Evolutionary conservation across 1,140 invertebrate species (phyloP), one percentile per base, ranked within the genome.

Genomic region (Aleiodes sp.): DNA sequence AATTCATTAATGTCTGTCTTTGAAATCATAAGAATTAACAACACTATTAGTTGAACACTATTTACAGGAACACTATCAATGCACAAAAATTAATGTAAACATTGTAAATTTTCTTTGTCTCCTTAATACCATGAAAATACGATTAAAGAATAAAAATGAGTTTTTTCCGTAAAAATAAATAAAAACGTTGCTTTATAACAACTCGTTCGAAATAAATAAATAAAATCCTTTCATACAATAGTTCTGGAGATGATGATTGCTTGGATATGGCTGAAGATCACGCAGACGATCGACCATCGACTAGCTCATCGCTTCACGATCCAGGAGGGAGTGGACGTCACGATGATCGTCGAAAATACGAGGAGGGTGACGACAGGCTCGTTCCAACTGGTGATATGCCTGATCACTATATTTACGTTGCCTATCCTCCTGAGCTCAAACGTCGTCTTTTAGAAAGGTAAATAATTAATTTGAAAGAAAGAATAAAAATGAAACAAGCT

Each of bases 331-430:
- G 80, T 83, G 19, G 85, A 71, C 79, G 73, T 79, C 86, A 76
- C 63, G 80, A 67, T 76, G 88, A 77, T 81, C 88, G 82, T 87
- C 88, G 82, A 84, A 82, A 82, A 76, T 74, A 73, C 24, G 80
- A 85, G 0, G 71, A 75, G 4, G 80, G 78, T 28, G 88, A 89
- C 60, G 87, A 79, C 14, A 70, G 74, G 21, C n/a, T 76, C 14
- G 74, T 79, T 9, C 59, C 77, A 7, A 74, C 76, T 60, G 82
- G 83, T 31, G 81, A 81, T 1, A 77, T 79, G 74, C 77, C 88
- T 14, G 89, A 93, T 83, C 92, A 94, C 80, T 94, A 94, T 82
- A 94, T 94, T 73, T 94, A 94, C 82, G 93, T 94, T 68, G 92
- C 92, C 56, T 94, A 94, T 87, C 93, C 93, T 60, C 92, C 93